These are phyloP conservation scores for Taphrorychus bicolor DNA, from an alignment of 2,888 invertebrate genomes.

Conservation along the genomic window DNA sequence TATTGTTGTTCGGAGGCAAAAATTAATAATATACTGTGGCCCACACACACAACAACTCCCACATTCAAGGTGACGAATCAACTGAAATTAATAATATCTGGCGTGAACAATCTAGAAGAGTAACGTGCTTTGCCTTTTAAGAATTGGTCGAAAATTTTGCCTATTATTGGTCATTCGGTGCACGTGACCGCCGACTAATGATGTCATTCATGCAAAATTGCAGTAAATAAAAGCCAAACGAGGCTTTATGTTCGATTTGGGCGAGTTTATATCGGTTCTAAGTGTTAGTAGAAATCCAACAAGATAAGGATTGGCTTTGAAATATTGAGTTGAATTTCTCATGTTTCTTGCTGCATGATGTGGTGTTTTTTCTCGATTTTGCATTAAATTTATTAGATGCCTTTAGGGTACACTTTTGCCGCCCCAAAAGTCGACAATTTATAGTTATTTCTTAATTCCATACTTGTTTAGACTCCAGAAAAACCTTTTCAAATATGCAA, in stretches of 20 bases:
- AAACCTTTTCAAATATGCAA: too few relatives aligned
- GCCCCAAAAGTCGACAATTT: too few relatives aligned
- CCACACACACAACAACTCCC: constrained; percentile 25
- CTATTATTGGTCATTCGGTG: not conserved
- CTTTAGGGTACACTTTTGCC: too few relatives aligned
- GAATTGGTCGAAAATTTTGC: not conserved
- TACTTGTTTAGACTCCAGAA: too few relatives aligned
- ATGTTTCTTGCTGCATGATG: constrained; percentile 26
- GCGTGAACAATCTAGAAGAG: not conserved
- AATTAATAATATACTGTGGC: constrained; percentile 37
- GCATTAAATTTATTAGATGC: too few relatives aligned
- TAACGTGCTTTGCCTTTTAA: not conserved
- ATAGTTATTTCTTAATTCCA: too few relatives aligned
- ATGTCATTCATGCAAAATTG: constrained; percentile 9
- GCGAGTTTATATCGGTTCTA: constrained; percentile 21
- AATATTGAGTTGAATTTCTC: constrained; percentile 26
- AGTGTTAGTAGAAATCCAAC: constrained; percentile 30
- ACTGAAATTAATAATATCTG: constrained; percentile 20
- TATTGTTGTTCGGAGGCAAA: constrained; percentile 26
- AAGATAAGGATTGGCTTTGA: constrained; percentile 33
- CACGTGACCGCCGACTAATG: not conserved
- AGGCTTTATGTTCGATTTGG: constrained; percentile 21
- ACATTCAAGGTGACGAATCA: constrained; percentile 25
- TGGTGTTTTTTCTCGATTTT: too few relatives aligned
- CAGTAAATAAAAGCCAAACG: constrained; percentile 15